Evolutionary conservation across 1,140 invertebrate genomes (phyloP).

Genomic region (Procambarus clarkii): DNA sequence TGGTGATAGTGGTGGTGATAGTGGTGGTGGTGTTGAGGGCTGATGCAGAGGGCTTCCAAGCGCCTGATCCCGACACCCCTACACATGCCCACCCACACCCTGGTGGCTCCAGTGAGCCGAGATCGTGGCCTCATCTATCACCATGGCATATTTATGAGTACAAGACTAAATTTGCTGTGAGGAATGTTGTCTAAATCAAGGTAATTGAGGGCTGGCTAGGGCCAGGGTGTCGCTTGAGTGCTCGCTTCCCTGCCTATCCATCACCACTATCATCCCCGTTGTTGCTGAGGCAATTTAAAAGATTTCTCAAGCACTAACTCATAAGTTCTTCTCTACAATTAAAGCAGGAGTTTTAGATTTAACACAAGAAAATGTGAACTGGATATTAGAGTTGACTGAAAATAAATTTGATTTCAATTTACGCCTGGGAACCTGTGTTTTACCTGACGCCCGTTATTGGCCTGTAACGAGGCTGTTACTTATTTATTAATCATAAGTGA

Average conservation of each 20-base stretch:
- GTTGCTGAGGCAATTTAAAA: not conserved
- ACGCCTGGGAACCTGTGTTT: no score
- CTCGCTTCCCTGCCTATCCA: not conserved
- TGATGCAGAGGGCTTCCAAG: no score
- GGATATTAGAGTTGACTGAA: no score
- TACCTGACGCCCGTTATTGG: no score
- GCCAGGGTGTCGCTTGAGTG: not conserved
- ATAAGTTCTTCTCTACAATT: no score
- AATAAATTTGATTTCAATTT: no score
- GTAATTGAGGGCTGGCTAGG: constrained; percentile 20
- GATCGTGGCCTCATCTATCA: constrained; percentile 18
- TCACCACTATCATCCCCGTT: not conserved
- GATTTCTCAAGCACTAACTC: not conserved
- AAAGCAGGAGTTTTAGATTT: no score
- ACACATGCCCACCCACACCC: not conserved
- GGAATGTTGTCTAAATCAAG: constrained; percentile 30
- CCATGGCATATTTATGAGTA: constrained; percentile 29
- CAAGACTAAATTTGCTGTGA: constrained; percentile 23
- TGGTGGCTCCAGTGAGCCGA: not conserved
- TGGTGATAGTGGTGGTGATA: no score
- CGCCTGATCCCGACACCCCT: not conserved
- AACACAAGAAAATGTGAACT: no score
- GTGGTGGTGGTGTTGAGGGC: no score
- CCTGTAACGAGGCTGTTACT: no score
- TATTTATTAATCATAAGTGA: no score